Percentiles rank a stretch among this genome's conserved stretches.
Evolutionary conservation across 2,113 vertebrate genomes (phyloP).

Genomic region (Triplophysa tibetana): DNA sequence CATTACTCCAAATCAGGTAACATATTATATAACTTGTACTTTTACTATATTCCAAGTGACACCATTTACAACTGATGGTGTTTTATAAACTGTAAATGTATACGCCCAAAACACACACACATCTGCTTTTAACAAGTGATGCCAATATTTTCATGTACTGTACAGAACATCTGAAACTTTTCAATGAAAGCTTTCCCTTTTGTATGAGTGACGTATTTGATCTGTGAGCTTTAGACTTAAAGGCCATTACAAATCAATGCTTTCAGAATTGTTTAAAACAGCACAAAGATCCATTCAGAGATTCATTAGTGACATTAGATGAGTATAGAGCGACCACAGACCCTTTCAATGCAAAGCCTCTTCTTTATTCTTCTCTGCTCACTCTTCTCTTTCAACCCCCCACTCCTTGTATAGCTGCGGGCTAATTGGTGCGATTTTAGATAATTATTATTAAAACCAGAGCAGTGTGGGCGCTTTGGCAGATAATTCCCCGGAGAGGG

Average conservation of each 20-base stretch:
- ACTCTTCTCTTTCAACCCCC: not conserved
- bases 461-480: slow-evolving; percentile 59
- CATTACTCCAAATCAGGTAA: not conserved
- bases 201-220: not conserved
- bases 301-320: slow-evolving; percentile 65
- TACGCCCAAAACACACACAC: too few relatives aligned
- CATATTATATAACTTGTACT: not conserved
- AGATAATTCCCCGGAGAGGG: slow-evolving; percentile 63
- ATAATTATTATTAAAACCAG: slow-evolving; percentile 78
- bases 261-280: slow-evolving; percentile 45
- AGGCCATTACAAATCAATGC: slow-evolving; percentile 13
- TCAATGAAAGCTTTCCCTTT: not conserved
- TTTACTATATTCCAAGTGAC: too few relatives aligned
- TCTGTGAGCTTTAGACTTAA: too few relatives aligned
- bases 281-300: slow-evolving; percentile 66
- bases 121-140: too few relatives aligned
- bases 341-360: slow-evolving; percentile 46
- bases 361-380: slow-evolving; percentile 51
- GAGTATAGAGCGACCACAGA: slow-evolving; percentile 66
- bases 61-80: not conserved
- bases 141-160: too few relatives aligned
- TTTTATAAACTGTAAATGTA: too few relatives aligned
- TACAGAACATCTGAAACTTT: not conserved
- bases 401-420: slow-evolving; percentile 65
- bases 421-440: slow-evolving; percentile 76